phyloP scores from a whole-genome alignment of 2,888 invertebrate genomes.

The Drosophila maculinotata region DNA sequence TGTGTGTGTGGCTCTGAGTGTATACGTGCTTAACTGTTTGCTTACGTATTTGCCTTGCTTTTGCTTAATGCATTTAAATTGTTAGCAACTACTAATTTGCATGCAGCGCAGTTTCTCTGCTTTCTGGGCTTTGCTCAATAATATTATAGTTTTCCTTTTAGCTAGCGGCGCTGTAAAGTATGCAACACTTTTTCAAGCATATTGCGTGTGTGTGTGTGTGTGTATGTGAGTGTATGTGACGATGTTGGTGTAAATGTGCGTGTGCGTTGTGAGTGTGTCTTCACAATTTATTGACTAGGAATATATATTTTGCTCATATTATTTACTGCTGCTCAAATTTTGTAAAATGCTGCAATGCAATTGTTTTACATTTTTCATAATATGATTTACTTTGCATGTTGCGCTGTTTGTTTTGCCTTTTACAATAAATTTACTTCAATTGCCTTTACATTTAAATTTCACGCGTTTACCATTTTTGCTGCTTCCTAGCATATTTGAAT shows the following conservation, averaged over 20 bases:
- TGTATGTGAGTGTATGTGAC: slow-evolving; percentile 11
- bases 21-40: slow-evolving; percentile 28
- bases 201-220: slow-evolving; percentile 4
- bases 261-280: slow-evolving; percentile 33
- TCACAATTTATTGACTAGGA: slow-evolving; percentile 71
- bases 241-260: slow-evolving; percentile 4
- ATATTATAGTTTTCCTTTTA: slow-evolving; percentile 8
- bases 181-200: slow-evolving; percentile 48
- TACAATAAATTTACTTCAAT: slow-evolving; percentile 32
- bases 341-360: slow-evolving; percentile 24
- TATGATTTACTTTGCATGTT: slow-evolving; percentile 9
- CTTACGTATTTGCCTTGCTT: slow-evolving; percentile 45
- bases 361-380: slow-evolving; percentile 13
- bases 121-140: slow-evolving; percentile 22
- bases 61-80: slow-evolving; percentile 40
- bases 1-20: slow-evolving; percentile 31
- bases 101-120: slow-evolving; percentile 26
- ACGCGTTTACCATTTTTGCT: slow-evolving; percentile 11
- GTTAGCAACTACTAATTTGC: slow-evolving; percentile 43
- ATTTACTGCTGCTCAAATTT: no score
- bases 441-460: slow-evolving; percentile 21
- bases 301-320: no score
- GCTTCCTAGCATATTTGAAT: slow-evolving; percentile 46
- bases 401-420: slow-evolving; percentile 19
- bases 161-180: slow-evolving; percentile 71